Percentiles rank a stretch among this genome's conserved stretches.
Conservation (phyloP, 2,888 invertebrate species). For the Leptopterna dolabrata region DNA sequence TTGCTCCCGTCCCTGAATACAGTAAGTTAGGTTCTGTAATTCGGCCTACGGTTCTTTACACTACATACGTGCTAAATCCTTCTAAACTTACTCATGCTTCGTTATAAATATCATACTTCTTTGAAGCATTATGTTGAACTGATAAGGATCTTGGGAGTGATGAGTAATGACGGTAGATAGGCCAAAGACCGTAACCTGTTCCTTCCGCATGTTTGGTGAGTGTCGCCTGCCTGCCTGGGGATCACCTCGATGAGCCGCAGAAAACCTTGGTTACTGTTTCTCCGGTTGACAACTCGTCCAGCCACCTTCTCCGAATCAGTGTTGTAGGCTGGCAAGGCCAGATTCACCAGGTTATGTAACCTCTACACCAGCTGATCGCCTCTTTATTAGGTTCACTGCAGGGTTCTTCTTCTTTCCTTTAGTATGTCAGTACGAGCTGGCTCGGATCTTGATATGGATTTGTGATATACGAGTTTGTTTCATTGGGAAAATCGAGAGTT, state of each 20-base stretch:
- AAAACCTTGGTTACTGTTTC: constrained; percentile 37
- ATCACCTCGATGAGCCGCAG: not conserved
- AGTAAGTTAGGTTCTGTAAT: no score
- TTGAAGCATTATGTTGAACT: not conserved
- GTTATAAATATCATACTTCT: no score
- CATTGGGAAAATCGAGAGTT: no score
- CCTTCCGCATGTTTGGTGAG: not conserved
- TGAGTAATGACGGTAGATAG: not conserved
- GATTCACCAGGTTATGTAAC: constrained; percentile 49
- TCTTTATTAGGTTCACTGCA: not conserved
- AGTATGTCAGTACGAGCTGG: no score
- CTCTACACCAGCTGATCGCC: constrained; percentile 45
- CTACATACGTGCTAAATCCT: no score
- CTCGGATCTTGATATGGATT: no score
- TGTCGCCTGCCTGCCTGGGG: not conserved
- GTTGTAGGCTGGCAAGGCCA: constrained; percentile 51
- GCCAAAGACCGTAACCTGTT: constrained; percentile 11
- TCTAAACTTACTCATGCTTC: no score
- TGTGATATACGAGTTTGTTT: no score
- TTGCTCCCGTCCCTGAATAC: no score
- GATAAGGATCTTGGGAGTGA: not conserved
- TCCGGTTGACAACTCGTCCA: constrained; percentile 21
- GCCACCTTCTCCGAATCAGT: constrained; percentile 39
- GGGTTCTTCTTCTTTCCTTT: not conserved
- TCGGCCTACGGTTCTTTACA: no score